Evolutionary conservation across 2,888 invertebrate species (phyloP).

Genomic region (Crematogaster levior): DNA sequence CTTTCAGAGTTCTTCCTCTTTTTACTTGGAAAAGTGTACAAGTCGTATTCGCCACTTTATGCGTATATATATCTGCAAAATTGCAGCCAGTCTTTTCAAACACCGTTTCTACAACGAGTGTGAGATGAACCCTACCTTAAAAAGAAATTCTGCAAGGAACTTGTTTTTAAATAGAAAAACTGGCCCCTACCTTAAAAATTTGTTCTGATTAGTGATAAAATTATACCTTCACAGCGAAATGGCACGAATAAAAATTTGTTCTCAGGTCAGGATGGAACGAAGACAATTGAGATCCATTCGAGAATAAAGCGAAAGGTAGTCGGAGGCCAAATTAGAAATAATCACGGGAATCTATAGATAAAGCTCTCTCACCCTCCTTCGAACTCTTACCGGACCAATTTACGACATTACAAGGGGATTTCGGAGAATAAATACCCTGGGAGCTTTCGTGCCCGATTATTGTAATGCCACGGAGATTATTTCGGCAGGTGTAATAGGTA

Average conservation of each 20-base stretch:
- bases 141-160: neutral
- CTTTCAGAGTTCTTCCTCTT: conserved; percentile 58
- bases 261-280: neutral
- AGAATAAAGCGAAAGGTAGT: conserved; percentile 50
- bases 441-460: conserved; percentile 80
- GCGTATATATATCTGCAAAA: conserved; percentile 27
- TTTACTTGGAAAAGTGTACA: conserved; percentile 64
- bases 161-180: neutral
- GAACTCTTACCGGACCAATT: conserved; percentile 81
- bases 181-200: too few species aligned
- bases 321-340: conserved; percentile 69
- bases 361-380: conserved; percentile 59
- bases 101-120: neutral
- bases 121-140: neutral
- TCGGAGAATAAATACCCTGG: conserved; percentile 67
- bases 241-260: neutral
- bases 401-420: conserved; percentile 80
- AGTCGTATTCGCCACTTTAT: conserved; percentile 69
- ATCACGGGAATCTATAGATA: conserved; percentile 65
- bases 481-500: conserved; percentile 71
- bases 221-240: neutral
- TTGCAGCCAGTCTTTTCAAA: neutral
- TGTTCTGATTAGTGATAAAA: too few species aligned
- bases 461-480: conserved; percentile 78
- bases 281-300: neutral